Evolutionary conservation across 2,888 invertebrate species (phyloP).

Genomic region (Lathronympha strigana): DNA sequence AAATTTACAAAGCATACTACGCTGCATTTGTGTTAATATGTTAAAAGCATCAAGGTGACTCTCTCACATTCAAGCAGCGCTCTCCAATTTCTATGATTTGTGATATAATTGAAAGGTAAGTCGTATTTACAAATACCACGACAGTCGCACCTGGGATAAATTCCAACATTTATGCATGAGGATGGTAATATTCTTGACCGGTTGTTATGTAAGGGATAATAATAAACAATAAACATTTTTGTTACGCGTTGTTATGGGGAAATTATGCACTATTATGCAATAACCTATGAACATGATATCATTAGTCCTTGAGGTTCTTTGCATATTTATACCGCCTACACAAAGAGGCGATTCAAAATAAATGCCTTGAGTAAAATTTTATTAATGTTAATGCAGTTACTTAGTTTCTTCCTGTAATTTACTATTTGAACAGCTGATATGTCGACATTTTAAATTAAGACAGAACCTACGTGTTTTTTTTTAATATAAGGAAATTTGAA

Average conservation of each 20-base stretch:
- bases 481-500: no score
- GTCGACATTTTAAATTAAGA: no score
- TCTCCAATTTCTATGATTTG: not conserved
- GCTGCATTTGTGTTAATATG: not conserved
- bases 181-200: not conserved
- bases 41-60: not conserved
- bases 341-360: not conserved
- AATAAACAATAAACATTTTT: not conserved
- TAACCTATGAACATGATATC: slow-evolving; percentile 37
- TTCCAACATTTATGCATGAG: not conserved
- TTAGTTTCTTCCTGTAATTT: no score
- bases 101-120: slow-evolving; percentile 5
- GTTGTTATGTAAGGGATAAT: not conserved
- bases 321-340: slow-evolving; percentile 23
- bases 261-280: slow-evolving; percentile 35
- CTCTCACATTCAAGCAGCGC: not conserved
- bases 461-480: no score
- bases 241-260: not conserved
- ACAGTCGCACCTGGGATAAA: slow-evolving; percentile 4
- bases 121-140: slow-evolving; percentile 4
- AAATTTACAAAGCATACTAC: not conserved
- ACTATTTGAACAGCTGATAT: no score
- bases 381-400: no score
- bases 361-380: not conserved
- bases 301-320: slow-evolving; percentile 23